phyloP scores from a whole-genome alignment of 2,113 vertebrate species.

The Trogon surrucura region DNA sequence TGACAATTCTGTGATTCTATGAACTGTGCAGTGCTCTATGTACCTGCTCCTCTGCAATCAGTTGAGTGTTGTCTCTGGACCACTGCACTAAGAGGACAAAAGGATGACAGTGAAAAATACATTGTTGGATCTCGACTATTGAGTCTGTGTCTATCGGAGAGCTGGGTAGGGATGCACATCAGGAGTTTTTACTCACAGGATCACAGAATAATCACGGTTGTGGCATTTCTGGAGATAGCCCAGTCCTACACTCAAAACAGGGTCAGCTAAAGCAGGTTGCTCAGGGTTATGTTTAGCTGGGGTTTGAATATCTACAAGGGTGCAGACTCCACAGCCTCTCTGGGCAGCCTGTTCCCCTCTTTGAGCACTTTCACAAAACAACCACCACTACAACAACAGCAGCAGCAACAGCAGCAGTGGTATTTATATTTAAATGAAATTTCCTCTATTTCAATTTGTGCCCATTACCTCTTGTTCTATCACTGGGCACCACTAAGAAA shows the following conservation, averaged over 20 bases:
- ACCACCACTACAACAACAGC: not conserved
- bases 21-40: not conserved
- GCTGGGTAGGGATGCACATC: not conserved
- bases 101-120: not conserved
- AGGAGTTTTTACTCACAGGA: not conserved
- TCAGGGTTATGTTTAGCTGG: not conserved
- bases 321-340: not conserved
- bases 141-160: not conserved
- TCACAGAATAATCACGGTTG: not conserved
- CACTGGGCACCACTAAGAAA: not conserved
- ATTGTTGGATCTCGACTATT: accelerated
- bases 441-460: not conserved
- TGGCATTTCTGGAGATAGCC: not conserved
- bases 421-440: not conserved
- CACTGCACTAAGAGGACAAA: not conserved
- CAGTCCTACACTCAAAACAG: not conserved
- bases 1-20: no score
- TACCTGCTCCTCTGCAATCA: not conserved
- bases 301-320: not conserved
- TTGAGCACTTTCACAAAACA: not conserved
- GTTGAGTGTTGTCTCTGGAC: not conserved
- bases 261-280: not conserved
- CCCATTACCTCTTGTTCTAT: not conserved
- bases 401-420: no score
- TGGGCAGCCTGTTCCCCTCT: not conserved